phyloP scores from a whole-genome alignment of 1,140 invertebrate species.

The Nasonia longicornis region DNA sequence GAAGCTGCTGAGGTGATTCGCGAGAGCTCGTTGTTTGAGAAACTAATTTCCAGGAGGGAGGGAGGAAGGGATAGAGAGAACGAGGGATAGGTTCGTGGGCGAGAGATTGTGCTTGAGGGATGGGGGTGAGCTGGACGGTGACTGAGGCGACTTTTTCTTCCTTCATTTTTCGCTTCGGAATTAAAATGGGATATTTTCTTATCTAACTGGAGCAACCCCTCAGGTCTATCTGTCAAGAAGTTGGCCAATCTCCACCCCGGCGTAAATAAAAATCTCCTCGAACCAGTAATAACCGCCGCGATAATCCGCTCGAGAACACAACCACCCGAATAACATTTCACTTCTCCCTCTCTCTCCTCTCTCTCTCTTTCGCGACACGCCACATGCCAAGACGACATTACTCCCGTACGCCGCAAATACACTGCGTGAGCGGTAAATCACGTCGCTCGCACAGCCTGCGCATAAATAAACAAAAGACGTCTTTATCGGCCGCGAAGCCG shows the following conservation, averaged over 20 bases:
- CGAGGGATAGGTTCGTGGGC: neutral
- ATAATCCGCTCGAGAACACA: neutral
- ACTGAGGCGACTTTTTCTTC: neutral
- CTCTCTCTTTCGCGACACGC: neutral
- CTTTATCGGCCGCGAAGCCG: constrained; percentile 21
- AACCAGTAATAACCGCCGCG: neutral
- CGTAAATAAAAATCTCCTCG: neutral
- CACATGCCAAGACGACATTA: neutral
- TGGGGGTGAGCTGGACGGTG: neutral
- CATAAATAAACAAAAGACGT: constrained; percentile 40
- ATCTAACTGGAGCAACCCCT: too few relatives aligned
- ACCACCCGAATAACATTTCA: neutral
- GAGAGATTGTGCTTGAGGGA: neutral
- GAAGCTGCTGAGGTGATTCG: neutral
- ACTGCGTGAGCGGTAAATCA: constrained; percentile 3
- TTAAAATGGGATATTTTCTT: neutral
- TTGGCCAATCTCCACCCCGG: too few relatives aligned
- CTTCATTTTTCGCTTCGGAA: neutral
- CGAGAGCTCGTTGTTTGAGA: neutral
- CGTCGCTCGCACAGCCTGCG: neutral
- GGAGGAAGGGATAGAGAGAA: neutral
- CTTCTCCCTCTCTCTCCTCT: neutral
- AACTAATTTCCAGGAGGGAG: constrained; percentile 28
- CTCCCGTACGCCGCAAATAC: neutral
- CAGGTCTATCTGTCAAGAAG: too few relatives aligned